Conservation (phyloP, 2,888 invertebrate species). For the Eupithecia centaureata region DNA sequence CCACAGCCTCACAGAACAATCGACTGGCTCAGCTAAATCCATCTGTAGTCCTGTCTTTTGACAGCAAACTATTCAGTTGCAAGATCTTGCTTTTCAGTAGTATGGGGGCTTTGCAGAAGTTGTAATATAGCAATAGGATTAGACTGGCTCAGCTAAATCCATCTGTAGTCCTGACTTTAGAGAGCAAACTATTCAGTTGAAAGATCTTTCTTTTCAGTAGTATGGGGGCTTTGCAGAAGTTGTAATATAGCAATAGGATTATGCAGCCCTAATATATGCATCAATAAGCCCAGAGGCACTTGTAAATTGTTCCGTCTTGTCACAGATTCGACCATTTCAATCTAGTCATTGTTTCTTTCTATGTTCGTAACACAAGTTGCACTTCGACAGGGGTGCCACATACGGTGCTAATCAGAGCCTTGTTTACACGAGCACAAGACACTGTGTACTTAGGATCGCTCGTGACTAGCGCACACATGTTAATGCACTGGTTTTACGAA, state of each 20-base stretch:
- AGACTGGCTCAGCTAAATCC: background rate
- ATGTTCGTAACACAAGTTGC: background rate
- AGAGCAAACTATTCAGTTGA: background rate
- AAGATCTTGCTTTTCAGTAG: background rate
- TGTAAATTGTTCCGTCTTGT: background rate
- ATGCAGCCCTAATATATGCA: background rate
- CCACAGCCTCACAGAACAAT: background rate
- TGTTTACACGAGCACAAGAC: slow-evolving; percentile 53
- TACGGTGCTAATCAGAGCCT: slow-evolving; percentile 50
- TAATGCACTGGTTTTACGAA: slow-evolving; percentile 51
- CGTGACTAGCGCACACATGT: slow-evolving; percentile 54
- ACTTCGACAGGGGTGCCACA: slow-evolving; percentile 41
- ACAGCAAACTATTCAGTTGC: no score
- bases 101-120: background rate
- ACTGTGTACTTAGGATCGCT: slow-evolving; percentile 46
- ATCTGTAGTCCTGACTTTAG: background rate
- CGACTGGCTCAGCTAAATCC: background rate
- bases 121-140: background rate
- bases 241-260: background rate
- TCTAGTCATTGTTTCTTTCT: background rate
- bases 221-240: background rate
- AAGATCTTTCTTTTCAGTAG: background rate
- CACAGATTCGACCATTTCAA: background rate
- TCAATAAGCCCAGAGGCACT: background rate
- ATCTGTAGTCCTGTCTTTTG: background rate